Percentiles rank a stretch among this genome's conserved stretches.
phyloP scores from a whole-genome alignment of 2,888 invertebrate species.

The Platynereis dumerilii region DNA sequence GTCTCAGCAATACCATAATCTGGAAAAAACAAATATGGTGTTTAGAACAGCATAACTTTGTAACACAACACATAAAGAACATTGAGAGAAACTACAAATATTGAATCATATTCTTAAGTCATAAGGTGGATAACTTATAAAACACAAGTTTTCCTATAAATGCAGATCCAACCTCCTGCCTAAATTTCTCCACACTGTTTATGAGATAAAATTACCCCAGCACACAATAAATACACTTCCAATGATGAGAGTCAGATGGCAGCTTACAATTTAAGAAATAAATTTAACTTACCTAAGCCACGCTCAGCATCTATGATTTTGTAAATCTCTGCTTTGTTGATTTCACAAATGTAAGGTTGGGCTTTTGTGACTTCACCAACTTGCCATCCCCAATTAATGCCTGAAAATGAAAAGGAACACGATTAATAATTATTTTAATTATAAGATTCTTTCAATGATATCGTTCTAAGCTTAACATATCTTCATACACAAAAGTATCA shows the following conservation, averaged over 20 bases:
- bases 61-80: no score
- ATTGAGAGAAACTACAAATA: not conserved
- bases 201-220: not conserved
- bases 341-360: conserved; percentile 51
- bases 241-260: not conserved
- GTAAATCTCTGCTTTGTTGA: conserved; percentile 44
- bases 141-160: no score
- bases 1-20: conserved; percentile 38
- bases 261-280: not conserved
- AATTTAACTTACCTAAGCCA: conserved; percentile 45
- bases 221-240: not conserved
- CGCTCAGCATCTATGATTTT: conserved; percentile 42
- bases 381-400: conserved; percentile 24
- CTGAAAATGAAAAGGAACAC: conserved; percentile 5
- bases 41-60: no score
- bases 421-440: no score
- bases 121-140: no score
- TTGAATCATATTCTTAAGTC: not conserved
- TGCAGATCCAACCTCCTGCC: not conserved
- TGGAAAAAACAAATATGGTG: conserved; percentile 12
- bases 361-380: not conserved
- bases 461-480: no score
- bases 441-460: no score
- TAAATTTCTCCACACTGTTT: not conserved
- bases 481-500: no score